These are phyloP conservation scores for Lates japonicus DNA, from an alignment of 2,797 vertebrate species.

Conservation along the genomic window DNA sequence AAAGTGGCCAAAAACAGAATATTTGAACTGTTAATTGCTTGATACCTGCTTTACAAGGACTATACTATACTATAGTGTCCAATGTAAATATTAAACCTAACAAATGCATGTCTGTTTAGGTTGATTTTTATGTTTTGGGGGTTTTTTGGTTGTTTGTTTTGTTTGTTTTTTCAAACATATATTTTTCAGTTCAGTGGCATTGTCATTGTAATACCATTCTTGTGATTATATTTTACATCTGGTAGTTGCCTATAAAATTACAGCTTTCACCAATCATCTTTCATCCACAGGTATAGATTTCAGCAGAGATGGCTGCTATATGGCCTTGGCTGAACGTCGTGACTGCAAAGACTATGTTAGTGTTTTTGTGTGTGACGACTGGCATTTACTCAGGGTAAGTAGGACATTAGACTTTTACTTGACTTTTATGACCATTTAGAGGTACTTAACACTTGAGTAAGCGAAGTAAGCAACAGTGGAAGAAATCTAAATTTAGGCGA, in stretches of 20 bases:
- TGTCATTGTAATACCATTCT: background rate
- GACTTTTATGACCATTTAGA: slow-evolving; percentile 12
- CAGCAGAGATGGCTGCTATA: slow-evolving; percentile 92
- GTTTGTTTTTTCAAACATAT: background rate
- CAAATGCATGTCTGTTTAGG: background rate
- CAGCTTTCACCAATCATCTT: background rate
- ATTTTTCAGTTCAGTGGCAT: background rate
- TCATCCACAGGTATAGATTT: slow-evolving; percentile 90
- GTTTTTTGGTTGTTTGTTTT: background rate
- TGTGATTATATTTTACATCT: background rate
- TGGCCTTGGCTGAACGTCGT: slow-evolving; percentile 95
- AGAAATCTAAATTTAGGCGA: background rate
- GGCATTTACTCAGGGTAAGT: slow-evolving; percentile 96
- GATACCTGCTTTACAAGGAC: background rate
- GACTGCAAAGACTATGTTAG: slow-evolving; percentile 98
- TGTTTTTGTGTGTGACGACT: slow-evolving; percentile 96
- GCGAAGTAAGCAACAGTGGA: background rate
- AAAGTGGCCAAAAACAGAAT: background rate
- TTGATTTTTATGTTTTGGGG: background rate
- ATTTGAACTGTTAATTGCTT: background rate
- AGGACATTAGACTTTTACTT: background rate
- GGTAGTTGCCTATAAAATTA: background rate
- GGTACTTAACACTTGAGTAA: slow-evolving; percentile 1
- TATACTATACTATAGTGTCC: background rate
- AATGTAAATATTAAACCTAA: background rate